These are phyloP conservation scores for Metacarcinus magister DNA, from an alignment of 2,888 invertebrate genomes.

Conservation along the genomic window DNA sequence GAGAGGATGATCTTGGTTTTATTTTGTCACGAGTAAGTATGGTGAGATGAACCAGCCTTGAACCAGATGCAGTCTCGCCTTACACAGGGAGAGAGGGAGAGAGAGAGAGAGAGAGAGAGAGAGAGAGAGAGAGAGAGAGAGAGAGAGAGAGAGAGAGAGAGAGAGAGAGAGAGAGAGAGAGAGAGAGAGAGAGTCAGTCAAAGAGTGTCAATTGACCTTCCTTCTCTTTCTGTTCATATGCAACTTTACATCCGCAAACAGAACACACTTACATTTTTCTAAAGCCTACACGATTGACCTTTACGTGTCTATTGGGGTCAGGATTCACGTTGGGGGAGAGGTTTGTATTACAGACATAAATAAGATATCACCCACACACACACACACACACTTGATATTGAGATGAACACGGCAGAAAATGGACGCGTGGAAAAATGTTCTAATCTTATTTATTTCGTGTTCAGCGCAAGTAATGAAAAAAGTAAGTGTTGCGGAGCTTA, in stretches of 20 bases:
- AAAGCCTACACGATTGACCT: background rate
- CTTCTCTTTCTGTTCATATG: background rate
- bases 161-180: background rate
- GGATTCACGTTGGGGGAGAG: no score
- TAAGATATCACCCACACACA: background rate
- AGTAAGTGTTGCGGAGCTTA: background rate
- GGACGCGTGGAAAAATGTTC: conserved; percentile 10
- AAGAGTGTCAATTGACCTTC: background rate
- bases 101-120: background rate
- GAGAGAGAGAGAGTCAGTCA: background rate
- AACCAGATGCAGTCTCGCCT: background rate
- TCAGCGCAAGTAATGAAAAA: conserved; percentile 28
- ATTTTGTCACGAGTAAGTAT: background rate
- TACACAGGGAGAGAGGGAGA: background rate
- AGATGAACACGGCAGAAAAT: conserved; percentile 9
- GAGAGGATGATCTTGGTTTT: background rate
- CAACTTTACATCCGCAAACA: background rate
- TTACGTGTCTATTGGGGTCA: background rate
- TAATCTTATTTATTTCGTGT: background rate
- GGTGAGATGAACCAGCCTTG: background rate
- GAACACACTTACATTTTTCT: background rate
- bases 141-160: background rate
- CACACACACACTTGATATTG: background rate
- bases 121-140: background rate
- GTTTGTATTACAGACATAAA: background rate